phyloP scores from a whole-genome alignment of 2,888 invertebrate genomes.

The Rhagonycha lutea region DNA sequence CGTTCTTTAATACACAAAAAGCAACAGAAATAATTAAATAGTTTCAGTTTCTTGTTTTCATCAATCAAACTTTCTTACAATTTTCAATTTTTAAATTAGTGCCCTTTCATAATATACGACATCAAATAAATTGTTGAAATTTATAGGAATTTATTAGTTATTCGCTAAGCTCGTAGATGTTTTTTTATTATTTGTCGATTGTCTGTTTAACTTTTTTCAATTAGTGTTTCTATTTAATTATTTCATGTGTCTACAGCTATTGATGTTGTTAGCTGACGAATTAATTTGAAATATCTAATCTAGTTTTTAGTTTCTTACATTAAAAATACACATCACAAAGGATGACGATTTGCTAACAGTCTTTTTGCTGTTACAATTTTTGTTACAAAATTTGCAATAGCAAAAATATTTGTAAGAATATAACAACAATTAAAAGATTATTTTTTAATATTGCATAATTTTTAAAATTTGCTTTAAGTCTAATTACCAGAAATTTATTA shows the following conservation, averaged over 20 bases:
- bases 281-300: conserved; percentile 35
- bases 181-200: conserved; percentile 12
- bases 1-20: conserved; percentile 48
- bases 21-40: conserved; percentile 49
- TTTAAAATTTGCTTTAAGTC: conserved; percentile 5
- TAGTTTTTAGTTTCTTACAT: conserved; percentile 36
- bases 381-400: neutral
- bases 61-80: neutral
- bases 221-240: conserved; percentile 43
- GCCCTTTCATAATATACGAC: neutral
- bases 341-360: conserved; percentile 23
- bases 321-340: conserved; percentile 32
- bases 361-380: conserved; percentile 2
- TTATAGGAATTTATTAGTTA: neutral
- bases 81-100: neutral
- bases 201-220: conserved; percentile 22
- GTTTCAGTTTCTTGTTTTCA: conserved; percentile 39
- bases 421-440: conserved; percentile 22
- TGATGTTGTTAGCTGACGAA: conserved; percentile 49
- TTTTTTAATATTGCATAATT: conserved; percentile 19
- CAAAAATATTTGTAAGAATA: conserved; percentile 7
- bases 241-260: conserved; percentile 47
- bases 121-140: neutral
- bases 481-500: neutral
- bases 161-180: conserved; percentile 23